Evolutionary conservation across 1,140 invertebrate species (phyloP), one percentile per base, ranked within the genome.

Genomic region (Dinoponera quadriceps): DNA sequence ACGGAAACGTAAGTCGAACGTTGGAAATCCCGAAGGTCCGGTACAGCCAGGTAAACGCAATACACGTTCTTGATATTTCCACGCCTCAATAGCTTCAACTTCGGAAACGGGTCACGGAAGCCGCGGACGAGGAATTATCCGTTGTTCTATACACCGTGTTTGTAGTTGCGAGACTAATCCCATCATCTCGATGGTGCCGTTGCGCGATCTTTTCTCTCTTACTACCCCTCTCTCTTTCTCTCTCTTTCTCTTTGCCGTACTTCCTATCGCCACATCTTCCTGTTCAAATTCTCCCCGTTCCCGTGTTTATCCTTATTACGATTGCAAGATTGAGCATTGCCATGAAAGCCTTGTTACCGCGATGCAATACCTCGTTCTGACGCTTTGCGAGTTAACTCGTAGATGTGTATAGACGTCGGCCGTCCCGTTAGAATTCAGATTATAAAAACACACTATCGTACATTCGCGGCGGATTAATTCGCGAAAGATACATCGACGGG

Each of bases 121-220:
- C 71, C 85, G 85, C 71, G 82, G 83, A 86, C 85, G 71, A 86
- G 75, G 85, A 85, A 87, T 87, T 87, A 86, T 85, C 81, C 68
- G 59, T 59, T 65, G 75, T 77, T 83, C 82, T 66, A 86, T 83
- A 83, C 65, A 68, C 68, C 57, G 66, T 86, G 60, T 78, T 82
- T 82, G 66, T 82, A 60, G 66, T 71, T 82, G 80, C 80, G 55
- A 69, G 44, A 44, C 65, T 72, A 87, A 86, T 71, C 74, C 57
- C 54, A 16, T 44, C 54, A 44, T 68, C 63, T 63, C 57, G 38
- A 25, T 54, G 51, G 16, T 60, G 48, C 29, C 25, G 63, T 51
- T 49, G 38, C 18, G n/a, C 49, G 57, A 18, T 66, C 48, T 49
- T 57, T 25, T 11, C 33, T 57, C 29, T 38, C 3, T 22, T 59